These are phyloP conservation scores for Arvicanthis niloticus DNA, from an alignment of 2,113 vertebrate genomes.

Conservation along the genomic window DNA sequence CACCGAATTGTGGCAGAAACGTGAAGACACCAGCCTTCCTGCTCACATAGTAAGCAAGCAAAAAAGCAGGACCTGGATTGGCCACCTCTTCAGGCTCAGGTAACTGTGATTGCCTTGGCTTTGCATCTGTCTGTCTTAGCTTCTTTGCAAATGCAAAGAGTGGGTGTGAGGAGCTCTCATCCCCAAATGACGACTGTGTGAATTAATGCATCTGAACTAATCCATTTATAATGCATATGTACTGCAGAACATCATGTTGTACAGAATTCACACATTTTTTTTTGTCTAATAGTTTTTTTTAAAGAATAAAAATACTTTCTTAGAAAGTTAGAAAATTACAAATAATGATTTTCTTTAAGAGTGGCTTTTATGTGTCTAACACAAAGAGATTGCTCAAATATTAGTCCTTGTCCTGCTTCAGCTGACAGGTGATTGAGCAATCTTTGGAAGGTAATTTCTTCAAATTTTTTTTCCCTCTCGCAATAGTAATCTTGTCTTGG, in stretches of 20 bases:
- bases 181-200: neutral
- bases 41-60: neutral
- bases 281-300: neutral
- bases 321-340: slow-evolving; percentile 50
- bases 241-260: neutral
- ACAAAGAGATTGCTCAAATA: neutral
- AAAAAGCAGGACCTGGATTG: neutral
- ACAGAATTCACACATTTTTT: neutral
- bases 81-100: neutral
- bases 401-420: neutral
- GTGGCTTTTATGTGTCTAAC: neutral
- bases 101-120: neutral
- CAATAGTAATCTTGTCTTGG: neutral
- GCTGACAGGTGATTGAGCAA: neutral
- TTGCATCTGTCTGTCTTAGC: neutral
- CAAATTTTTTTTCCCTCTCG: neutral
- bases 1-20: neutral
- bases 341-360: neutral
- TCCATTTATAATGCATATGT: neutral
- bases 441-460: slow-evolving; percentile 26
- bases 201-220: neutral
- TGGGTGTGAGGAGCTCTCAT: neutral
- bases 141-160: neutral
- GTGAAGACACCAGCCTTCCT: neutral
- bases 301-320: slow-evolving; percentile 48